These are phyloP conservation scores for Tetragonula carbonaria DNA, from an alignment of 2,888 invertebrate genomes.

Conservation along the genomic window DNA sequence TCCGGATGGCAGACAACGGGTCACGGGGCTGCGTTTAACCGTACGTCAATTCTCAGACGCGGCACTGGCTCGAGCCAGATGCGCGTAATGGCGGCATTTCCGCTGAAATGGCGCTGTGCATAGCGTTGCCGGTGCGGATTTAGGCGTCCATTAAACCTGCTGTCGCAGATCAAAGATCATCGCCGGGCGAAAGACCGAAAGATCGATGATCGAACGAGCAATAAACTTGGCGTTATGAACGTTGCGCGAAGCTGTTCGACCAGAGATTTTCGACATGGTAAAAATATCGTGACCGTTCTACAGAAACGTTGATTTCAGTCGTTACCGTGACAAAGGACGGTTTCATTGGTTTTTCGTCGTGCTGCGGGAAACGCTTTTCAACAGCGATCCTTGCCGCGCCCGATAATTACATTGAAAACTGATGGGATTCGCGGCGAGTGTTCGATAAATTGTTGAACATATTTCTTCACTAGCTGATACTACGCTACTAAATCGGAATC, in stretches of 20 bases:
- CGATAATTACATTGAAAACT: conserved; percentile 31
- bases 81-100: conserved; percentile 65
- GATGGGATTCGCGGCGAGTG: not conserved
- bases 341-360: not conserved
- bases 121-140: conserved; percentile 43
- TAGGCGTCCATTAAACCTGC: conserved; percentile 55
- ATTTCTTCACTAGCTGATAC: no score
- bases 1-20: conserved; percentile 11
- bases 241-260: not conserved
- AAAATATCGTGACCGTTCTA: conserved; percentile 8
- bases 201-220: conserved; percentile 48
- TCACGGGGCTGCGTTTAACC: conserved; percentile 59
- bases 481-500: not conserved
- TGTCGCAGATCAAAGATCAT: conserved; percentile 54
- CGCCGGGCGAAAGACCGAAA: conserved; percentile 29
- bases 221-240: conserved; percentile 31
- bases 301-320: not conserved
- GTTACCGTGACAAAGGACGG: not conserved
- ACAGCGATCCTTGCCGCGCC: conserved; percentile 9
- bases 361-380: no score
- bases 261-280: not conserved
- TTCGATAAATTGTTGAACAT: not conserved
- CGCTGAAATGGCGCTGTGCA: conserved; percentile 54
- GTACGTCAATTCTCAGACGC: conserved; percentile 64
- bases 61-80: conserved; percentile 57